These are phyloP conservation scores for Drosophila punjabiensis DNA, from an alignment of 1,140 invertebrate genomes.

Conservation along the genomic window DNA sequence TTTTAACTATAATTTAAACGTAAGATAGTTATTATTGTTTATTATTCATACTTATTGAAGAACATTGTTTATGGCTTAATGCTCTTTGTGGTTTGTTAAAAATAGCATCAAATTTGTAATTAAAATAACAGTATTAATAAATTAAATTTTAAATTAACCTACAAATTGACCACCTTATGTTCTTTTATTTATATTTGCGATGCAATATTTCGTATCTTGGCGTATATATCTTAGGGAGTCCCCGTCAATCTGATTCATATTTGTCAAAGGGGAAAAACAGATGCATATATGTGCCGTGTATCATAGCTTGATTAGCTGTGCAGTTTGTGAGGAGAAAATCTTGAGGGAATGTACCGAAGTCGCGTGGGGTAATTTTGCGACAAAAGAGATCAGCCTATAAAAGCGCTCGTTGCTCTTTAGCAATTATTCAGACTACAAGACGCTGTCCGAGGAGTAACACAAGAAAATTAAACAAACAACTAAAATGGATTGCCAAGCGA, in stretches of 20 bases:
- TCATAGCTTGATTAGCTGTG: conserved; percentile 16
- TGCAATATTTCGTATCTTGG: background rate
- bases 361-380: conserved; percentile 15
- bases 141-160: background rate
- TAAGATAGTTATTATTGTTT: too few relatives aligned
- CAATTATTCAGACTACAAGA: conserved; percentile 28
- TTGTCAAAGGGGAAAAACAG: conserved; percentile 26
- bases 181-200: background rate
- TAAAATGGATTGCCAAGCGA: conserved; percentile 58
- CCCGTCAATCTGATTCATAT: conserved; percentile 14
- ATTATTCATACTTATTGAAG: background rate
- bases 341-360: conserved; percentile 18
- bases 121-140: background rate
- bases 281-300: conserved; percentile 3
- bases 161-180: too few relatives aligned
- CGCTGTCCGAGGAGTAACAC: conserved; percentile 13
- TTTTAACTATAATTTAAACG: too few relatives aligned
- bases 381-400: conserved; percentile 40
- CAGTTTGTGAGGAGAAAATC: conserved; percentile 1
- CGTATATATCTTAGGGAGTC: conserved; percentile 7
- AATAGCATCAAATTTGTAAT: too few relatives aligned
- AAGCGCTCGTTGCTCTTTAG: conserved; percentile 9
- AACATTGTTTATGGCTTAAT: background rate
- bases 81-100: too few relatives aligned
- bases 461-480: background rate